Percentiles rank a stretch among this genome's conserved stretches.
Evolutionary conservation across 2,888 invertebrate genomes (phyloP).

Genomic region (Cybosia mesomella): DNA sequence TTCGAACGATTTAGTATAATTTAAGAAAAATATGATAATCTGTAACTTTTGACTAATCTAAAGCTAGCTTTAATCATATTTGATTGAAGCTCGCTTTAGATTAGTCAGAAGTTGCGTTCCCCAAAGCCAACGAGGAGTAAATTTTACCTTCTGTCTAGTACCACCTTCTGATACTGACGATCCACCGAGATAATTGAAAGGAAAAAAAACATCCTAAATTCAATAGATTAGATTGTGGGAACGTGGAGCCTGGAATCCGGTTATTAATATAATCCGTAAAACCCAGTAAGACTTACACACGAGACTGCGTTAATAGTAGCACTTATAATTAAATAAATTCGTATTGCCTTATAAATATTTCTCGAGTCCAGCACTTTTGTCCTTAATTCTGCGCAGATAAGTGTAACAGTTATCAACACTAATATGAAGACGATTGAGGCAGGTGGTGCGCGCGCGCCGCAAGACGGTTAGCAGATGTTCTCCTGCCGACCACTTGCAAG

Average conservation of each 20-base stretch:
- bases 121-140: neutral
- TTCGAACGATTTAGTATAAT: no score
- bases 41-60: neutral
- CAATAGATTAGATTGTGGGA: neutral
- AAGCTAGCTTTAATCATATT: neutral
- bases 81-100: no score
- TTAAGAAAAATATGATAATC: no score
- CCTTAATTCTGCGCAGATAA: conserved; percentile 17
- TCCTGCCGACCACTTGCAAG: conserved; percentile 37
- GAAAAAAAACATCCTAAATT: neutral
- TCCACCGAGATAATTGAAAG: neutral
- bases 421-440: conserved; percentile 40
- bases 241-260: neutral
- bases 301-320: neutral
- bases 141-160: neutral
- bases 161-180: neutral
- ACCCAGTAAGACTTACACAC: neutral
- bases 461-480: conserved; percentile 49
- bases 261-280: neutral
- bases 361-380: neutral
- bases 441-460: conserved; percentile 42
- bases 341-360: no score
- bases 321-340: neutral
- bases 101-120: no score
- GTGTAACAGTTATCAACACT: conserved; percentile 22